Base-by-base conservation (phyloP, 2,888 invertebrate genomes). In the Heliconius ismenius region DNA sequence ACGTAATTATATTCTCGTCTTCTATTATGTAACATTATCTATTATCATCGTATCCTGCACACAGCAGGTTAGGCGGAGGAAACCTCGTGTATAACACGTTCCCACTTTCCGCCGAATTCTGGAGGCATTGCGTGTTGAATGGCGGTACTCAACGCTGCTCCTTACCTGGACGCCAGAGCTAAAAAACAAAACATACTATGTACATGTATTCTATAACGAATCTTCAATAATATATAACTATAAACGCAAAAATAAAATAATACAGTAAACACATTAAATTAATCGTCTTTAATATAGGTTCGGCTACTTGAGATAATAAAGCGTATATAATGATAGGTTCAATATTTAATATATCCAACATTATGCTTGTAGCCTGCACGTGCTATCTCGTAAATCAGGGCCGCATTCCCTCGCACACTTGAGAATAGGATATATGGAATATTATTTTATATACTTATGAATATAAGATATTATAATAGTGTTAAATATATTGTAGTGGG, bases 321-420 rank as follows among this genome's bases (percentile, higher is more conserved):
- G 68, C 64, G 49, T 73, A 26, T 49, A 32, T 79, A 77, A 75
- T 67, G 73, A 73, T 63, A 72, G 72, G 77, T 77, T 75, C 62
- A 74, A 67, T 73, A 75, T 67, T 73, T 49, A 60, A 43, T 72
- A 78, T 75, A 73, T 73, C 63, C 70, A 77, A 75, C 73, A 75
- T 76, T 43, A 78, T n/a, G 69, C 43, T 62, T 77, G 77, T 75
- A 78, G 64, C 28, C 68, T 79, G 79, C 77, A 75, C 79, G 77
- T 77, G 79, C 79, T 79, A 77, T 77, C 60, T 75, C 63, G 73
- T 73, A 73, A 73, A 79, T 77, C 73, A 68, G 39, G 63, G 77
- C 77, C 75, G 36, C 74, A 78, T 73, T 77, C 76, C 62, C 70
- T 76, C 60, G 76, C 74, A 65, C 65, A 43, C 11, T 72, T 64